phyloP scores from a whole-genome alignment of 2,797 vertebrate genomes.

The Ceryle rudis region DNA sequence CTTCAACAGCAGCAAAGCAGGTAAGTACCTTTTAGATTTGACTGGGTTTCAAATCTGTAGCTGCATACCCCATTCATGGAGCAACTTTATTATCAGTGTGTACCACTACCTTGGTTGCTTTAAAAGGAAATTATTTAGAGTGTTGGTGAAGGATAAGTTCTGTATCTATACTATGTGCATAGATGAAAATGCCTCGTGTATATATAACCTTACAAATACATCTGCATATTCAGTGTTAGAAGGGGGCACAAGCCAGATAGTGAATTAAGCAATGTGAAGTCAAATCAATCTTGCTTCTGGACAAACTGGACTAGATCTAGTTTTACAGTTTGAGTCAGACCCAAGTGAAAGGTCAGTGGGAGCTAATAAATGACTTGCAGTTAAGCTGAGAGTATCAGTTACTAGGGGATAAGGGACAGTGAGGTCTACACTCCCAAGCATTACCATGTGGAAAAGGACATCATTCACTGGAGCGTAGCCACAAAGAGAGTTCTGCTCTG shows the following conservation, averaged over 20 bases:
- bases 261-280: neutral
- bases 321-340: neutral
- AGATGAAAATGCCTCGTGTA: neutral
- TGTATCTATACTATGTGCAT: neutral
- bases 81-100: neutral
- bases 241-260: neutral
- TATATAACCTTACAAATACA: neutral
- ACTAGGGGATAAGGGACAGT: neutral
- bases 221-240: neutral
- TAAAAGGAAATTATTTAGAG: neutral
- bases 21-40: slow-evolving; percentile 75
- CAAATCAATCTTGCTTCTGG: neutral
- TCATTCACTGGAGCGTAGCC: neutral
- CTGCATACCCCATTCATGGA: neutral
- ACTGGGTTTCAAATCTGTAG: neutral
- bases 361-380: neutral
- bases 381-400: neutral
- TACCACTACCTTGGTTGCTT: neutral
- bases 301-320: neutral
- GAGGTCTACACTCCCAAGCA: neutral
- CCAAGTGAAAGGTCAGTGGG: neutral
- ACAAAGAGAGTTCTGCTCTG: neutral
- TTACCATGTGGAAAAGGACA: neutral
- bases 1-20: slow-evolving; percentile 88
- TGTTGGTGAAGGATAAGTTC: neutral